Evolutionary conservation across 2,888 invertebrate genomes (phyloP), one percentile per base, ranked within the genome.

Genomic region (Caenorhabditis panamensis): DNA sequence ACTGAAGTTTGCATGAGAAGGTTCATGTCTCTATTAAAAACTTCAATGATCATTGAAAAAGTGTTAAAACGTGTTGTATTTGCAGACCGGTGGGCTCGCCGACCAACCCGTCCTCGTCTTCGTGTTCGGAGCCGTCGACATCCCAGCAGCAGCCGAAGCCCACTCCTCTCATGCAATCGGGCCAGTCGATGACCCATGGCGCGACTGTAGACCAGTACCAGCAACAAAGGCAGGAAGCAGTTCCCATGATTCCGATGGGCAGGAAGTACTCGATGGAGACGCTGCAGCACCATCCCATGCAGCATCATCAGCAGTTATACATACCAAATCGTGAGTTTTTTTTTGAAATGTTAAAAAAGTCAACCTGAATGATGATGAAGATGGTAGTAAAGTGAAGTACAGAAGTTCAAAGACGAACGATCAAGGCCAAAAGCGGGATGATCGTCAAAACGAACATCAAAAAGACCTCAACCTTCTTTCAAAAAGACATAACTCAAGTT

Each of bases 31-130:
- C 31, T 31, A 31, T 31, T n/a, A n/a, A 31, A 9, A 31, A 31
- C 31, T 4, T 31, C 31, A 31, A 31, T 6, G 31, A 31, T 9
- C 5, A 31, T 6, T 31, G 44, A 5, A 3, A 44, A 44, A 51
- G 2, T 26, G 28, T 5, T 11, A 13, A 36, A 24, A 44, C 31
- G 11, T 47, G 31, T 36, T 71, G 6, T 56, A 26, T 31, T 71
- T 71, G 13, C 64, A 73, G 73, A 58, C 37, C 64, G 51, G 73
- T 73, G 64, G 73, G 73, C 73, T 73, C 73, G 20, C 66, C 73
- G 58, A 31, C 73, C 26, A 73, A 66, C 31, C 73, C 73, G 28
- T 59, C 73, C 24, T 59, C 73, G 59, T 73, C 73, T 16, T 59
- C 66, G 58, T 73, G 66, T 56, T 59, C 73, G 58, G 73, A 73